A percentile compares a stretch with the other conserved stretches of the same genome.
These are phyloP conservation scores for Pachypsylla venusta DNA, from an alignment of 1,140 invertebrate species.

Conservation along the genomic window DNA sequence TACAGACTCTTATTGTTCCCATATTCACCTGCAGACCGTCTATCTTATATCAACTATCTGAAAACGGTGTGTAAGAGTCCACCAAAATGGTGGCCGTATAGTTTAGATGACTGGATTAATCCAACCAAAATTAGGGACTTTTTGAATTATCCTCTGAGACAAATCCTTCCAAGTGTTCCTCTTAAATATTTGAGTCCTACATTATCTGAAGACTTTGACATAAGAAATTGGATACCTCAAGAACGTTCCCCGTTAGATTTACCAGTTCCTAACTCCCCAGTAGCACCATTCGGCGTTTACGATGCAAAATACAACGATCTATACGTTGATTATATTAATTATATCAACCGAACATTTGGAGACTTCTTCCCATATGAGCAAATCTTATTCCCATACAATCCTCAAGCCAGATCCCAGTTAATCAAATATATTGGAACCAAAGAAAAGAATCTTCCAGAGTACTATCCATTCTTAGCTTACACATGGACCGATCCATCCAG, in stretches of 20 bases:
- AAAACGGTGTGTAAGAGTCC: not conserved
- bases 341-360: not conserved
- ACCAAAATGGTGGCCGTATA: not conserved
- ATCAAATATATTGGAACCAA: not conserved
- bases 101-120: not conserved
- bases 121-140: not conserved
- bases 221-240: not conserved
- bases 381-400: not conserved
- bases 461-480: not conserved
- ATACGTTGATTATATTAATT: not conserved
- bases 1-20: constrained; percentile 1
- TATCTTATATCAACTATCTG: not conserved
- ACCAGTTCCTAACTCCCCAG: not conserved
- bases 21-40: not conserved
- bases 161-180: not conserved
- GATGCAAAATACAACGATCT: not conserved
- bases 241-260: not conserved
- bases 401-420: not conserved
- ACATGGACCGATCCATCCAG: not conserved
- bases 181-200: not conserved
- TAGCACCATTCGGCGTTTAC: not conserved
- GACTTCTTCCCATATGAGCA: constrained; percentile 4
- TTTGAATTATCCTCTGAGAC: not conserved
- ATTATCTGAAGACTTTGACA: not conserved
- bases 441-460: not conserved